A percentile compares a stretch with the other conserved stretches of the same genome.
phyloP scores from a whole-genome alignment of 2,888 invertebrate species.

The Metallyticus violacea region DNA sequence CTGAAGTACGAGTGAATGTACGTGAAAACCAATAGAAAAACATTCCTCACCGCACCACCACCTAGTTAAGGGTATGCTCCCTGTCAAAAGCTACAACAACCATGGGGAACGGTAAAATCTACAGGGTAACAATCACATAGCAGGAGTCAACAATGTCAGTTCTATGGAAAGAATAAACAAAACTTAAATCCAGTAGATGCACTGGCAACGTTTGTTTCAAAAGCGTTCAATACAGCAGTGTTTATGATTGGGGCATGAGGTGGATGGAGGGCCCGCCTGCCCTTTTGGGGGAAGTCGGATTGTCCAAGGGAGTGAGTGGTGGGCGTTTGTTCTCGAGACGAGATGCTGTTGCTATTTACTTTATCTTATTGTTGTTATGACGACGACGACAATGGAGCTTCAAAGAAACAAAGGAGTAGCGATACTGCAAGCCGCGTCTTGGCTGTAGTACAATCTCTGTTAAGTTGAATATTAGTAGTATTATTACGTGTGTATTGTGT shows the following conservation, averaged over 20 bases:
- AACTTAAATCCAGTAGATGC: conserved; percentile 33
- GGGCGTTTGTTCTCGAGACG: conserved; percentile 5
- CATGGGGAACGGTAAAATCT: conserved; percentile 34
- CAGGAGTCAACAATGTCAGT: conserved; percentile 35
- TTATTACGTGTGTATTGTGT: background rate
- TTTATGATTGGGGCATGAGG: conserved; percentile 3
- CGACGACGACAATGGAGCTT: conserved; percentile 19
- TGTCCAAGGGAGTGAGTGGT: conserved; percentile 1
- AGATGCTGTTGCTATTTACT: background rate
- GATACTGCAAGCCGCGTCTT: conserved; percentile 27
- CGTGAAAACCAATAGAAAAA: conserved; percentile 32
- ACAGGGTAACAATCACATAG: conserved; percentile 35
- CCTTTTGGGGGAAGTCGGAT: conserved; percentile 5
- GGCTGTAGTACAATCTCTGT: conserved; percentile 11
- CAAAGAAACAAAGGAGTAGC: conserved; percentile 27
- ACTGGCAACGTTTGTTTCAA: conserved; percentile 34
- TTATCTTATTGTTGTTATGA: background rate
- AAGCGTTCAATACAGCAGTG: conserved; percentile 25
- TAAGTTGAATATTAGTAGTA: background rate
- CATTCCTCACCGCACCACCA: conserved; percentile 35
- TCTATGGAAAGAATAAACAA: conserved; percentile 33
- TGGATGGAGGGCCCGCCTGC: conserved; percentile 5
- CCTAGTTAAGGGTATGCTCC: conserved; percentile 34
- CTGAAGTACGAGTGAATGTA: background rate
- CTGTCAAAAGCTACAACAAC: conserved; percentile 35